These are phyloP conservation scores for Leptodactylus fallax DNA, from an alignment of 2,797 vertebrate genomes.

Conservation along the genomic window DNA sequence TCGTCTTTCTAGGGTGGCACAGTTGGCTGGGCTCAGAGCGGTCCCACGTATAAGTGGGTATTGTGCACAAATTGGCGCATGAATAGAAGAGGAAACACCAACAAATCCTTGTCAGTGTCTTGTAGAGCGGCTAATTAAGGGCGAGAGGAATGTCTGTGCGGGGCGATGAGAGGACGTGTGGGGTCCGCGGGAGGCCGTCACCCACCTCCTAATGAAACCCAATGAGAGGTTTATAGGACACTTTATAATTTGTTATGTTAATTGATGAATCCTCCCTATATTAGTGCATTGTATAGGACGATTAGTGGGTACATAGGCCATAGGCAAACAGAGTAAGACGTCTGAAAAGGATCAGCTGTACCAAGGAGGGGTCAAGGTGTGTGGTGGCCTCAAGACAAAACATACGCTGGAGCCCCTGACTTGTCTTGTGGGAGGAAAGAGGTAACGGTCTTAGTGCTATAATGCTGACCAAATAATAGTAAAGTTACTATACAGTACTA, in stretches of 20 bases:
- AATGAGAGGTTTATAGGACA: background rate
- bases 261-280: background rate
- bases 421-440: background rate
- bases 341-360: background rate
- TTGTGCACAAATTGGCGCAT: constrained; percentile 3
- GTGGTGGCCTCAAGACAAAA: background rate
- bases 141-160: constrained; percentile 3
- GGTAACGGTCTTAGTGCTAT: too few relatives aligned
- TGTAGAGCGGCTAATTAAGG: constrained; percentile 40
- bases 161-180: background rate
- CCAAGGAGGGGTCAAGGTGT: background rate
- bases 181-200: background rate
- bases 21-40: too few relatives aligned
- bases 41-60: background rate
- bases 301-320: too few relatives aligned
- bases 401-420: too few relatives aligned
- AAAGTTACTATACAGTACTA: too few relatives aligned
- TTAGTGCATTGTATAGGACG: too few relatives aligned
- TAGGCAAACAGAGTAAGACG: background rate
- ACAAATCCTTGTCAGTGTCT: constrained; percentile 3
- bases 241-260: constrained; percentile 1
- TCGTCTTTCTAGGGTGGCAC: background rate
- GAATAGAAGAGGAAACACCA: constrained; percentile 19
- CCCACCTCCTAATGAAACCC: background rate
- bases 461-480: too few relatives aligned